Base-by-base conservation (phyloP, 1,140 invertebrate genomes). In the Heliconius hermathena region DNA sequence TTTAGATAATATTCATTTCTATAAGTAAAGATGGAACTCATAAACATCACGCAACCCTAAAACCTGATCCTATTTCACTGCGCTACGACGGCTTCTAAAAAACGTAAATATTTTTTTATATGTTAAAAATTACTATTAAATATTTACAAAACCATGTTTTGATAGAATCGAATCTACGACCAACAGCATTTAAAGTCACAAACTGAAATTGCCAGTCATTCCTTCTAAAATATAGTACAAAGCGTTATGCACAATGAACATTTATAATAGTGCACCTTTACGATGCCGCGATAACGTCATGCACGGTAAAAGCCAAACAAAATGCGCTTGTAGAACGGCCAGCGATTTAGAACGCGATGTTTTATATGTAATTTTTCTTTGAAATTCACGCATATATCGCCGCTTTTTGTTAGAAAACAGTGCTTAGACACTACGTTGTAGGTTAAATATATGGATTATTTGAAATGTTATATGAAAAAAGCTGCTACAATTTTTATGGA, bases 281-380 rank as follows among this genome's bases (percentile, higher is more conserved):
- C 60, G 75, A 76, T 76, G 75, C 57, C 75, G 66, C 66, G 75
- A 76, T 76, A 76, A 76, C 75, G 75, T 76, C 75, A 76, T 76
- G 75, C 75, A 60, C 60, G 36, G 75, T 76, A 76, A 76, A 76
- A 76, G 75, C 75, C 66, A 71, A 76, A 76, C 75, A 76, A 76
- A 71, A 57, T 76, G 74, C 60, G n/a, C 74, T 76, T 26, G 71
- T 76, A 41, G 75, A 60, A 38, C 66, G 71, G 75, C 33, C 70
- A 38, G 18, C 71, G 11, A 36, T 29, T 18, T 71, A 71, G 26
- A 71, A 60, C 54, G n/a, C 70, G 70, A 20, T 71, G 33, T 71
- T 71, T 71, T 71, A 71, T 71, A 71, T 60, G 54, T 22, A 60
- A 26, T 60, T 52, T 52, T 52, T 52, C 18, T 52, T 52, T 52